Evolutionary conservation across 2,888 invertebrate genomes (phyloP), one percentile per base, ranked within the genome.

Genomic region (Oscheius sp.): DNA sequence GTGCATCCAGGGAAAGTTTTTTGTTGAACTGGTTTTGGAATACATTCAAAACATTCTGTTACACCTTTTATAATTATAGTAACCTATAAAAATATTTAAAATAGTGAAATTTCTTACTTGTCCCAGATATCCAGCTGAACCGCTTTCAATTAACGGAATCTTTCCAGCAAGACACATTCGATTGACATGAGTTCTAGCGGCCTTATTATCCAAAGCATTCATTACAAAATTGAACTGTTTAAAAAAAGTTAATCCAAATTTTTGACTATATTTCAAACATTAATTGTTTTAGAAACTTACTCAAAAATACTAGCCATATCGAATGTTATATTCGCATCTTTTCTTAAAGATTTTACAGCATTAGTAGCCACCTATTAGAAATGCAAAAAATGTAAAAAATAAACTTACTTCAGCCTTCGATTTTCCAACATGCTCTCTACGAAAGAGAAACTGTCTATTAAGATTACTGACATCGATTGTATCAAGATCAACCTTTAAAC

Each of bases 391-490:
- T 17, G 36, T 12, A 12, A 33, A 56, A 20, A n/a, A n/a, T n/a
- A n/a, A n/a, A n/a, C n/a, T n/a, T 2, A 59, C 63, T 38, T 75
- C 73, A 0, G 75, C 93, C 88, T 99, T 99, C 0, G 97, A 93
- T 87, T 94, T 94, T 1, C 96, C 96, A 71, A 99, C 96, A 90
- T 99, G 97, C 86, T 95, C 93, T 85, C 94, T 94, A 86, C 95
- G 93, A 86, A 99, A 99, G n/a, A 99, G 88, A 87, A 99, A 99
- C 87, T 99, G 98, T 41, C 98, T 91, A 88, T 99, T 99, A 77
- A 99, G 89, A 87, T 99, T 99, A 89, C 96, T 96, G 68, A 99
- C 93, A 89, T 99, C 98, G 87, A 99, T 99, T 0, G 97, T 98
- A 87, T 99, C 98, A 86, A 99, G 90, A 90, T 99, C 98, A 88